Conservation (phyloP, 2,888 invertebrate species). For the Automeris io region DNA sequence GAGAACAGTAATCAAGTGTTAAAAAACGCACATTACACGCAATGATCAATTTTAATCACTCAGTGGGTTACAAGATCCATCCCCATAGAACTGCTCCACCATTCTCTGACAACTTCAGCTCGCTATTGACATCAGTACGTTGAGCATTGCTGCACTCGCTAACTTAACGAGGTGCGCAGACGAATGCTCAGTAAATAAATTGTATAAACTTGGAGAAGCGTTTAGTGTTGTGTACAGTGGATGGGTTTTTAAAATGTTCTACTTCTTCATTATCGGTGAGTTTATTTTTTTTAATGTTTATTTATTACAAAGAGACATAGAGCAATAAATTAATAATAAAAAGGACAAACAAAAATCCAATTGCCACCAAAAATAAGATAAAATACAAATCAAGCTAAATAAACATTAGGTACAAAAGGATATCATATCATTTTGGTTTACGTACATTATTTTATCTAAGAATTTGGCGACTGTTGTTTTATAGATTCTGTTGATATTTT, state of each 20-base stretch:
- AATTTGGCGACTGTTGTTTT: too few species aligned
- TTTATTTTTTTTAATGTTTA: background rate
- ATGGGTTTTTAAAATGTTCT: conserved; percentile 21
- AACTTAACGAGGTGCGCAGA: background rate
- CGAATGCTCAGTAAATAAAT: background rate
- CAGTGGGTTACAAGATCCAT: background rate
- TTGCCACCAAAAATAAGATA: too few species aligned
- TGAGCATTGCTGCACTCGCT: background rate
- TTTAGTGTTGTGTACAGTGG: background rate
- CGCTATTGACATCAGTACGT: background rate
- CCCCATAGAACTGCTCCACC: background rate
- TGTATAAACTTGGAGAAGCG: background rate
- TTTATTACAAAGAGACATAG: too few species aligned
- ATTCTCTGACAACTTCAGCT: background rate
- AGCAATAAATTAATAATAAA: background rate
- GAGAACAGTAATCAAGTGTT: too few species aligned
- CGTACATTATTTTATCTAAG: too few species aligned
- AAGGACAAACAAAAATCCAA: too few species aligned
- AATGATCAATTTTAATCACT: too few species aligned
- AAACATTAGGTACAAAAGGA: too few species aligned
- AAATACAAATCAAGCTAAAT: too few species aligned
- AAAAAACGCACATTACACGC: too few species aligned
- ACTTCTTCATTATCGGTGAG: conserved; percentile 24
- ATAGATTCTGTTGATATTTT: too few species aligned
- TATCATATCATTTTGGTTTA: too few species aligned